A percentile compares a stretch with the other conserved stretches of the same genome.
These are phyloP conservation scores for Strigamia maritima DNA, from an alignment of 2,888 invertebrate species.

Conservation along the genomic window DNA sequence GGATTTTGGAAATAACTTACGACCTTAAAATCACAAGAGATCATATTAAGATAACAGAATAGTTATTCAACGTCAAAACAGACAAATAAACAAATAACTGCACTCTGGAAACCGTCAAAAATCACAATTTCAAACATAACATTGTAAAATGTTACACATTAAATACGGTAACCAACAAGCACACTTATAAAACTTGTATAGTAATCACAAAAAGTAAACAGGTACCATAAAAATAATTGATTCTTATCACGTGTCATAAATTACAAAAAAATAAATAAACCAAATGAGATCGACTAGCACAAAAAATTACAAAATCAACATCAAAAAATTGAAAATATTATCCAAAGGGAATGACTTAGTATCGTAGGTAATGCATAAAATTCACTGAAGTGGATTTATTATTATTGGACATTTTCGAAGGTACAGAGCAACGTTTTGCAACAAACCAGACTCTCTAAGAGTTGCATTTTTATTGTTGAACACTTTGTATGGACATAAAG, in stretches of 20 bases:
- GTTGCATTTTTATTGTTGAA: constrained; percentile 17
- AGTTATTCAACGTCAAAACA: neutral
- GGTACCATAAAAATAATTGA: neutral
- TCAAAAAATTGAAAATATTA: neutral
- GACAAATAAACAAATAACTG: neutral
- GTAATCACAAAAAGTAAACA: neutral
- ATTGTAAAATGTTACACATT: neutral
- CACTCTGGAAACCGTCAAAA: neutral
- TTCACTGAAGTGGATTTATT: neutral
- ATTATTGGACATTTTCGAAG: neutral
- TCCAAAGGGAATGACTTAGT: neutral
- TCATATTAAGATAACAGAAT: neutral
- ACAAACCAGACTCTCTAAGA: neutral
- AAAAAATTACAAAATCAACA: neutral
- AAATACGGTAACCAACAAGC: neutral
- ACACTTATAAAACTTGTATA: neutral
- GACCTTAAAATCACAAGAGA: neutral
- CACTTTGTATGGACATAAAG: constrained; percentile 5
- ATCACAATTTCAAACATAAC: neutral
- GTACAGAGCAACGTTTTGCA: neutral
- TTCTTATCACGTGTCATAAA: neutral
- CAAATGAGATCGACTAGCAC: too few species aligned
- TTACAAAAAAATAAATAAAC: neutral
- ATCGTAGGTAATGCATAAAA: neutral
- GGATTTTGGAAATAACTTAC: neutral